Conservation (phyloP, 2,113 vertebrate genomes). For the Elaphurus davidianus region DNA sequence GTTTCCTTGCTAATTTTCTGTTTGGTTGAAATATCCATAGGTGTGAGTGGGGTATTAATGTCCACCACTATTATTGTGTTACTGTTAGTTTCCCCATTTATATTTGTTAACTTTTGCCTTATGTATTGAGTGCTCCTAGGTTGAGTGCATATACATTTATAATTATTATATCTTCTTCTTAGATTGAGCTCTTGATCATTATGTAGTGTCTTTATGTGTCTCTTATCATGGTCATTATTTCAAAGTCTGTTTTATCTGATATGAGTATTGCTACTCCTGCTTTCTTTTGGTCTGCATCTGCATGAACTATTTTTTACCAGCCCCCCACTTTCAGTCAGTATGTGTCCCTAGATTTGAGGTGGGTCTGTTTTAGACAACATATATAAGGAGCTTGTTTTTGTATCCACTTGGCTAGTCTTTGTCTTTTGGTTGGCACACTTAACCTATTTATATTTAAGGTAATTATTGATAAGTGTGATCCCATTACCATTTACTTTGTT, state of each 20-base stretch:
- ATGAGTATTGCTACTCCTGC: not conserved
- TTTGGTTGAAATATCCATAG: not conserved
- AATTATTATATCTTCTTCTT: not conserved
- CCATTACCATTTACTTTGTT: not conserved
- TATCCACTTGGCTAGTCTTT: not conserved
- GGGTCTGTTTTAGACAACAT: not conserved
- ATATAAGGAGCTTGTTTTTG: not conserved
- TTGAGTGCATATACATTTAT: not conserved
- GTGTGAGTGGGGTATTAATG: not conserved
- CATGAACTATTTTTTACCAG: not conserved
- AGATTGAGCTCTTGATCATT: not conserved
- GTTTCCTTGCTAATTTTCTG: not conserved
- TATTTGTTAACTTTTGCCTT: not conserved
- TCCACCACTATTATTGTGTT: not conserved
- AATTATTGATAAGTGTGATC: not conserved
- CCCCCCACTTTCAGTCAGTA: not conserved
- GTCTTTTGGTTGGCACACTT: not conserved
- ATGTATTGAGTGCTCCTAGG: not conserved
- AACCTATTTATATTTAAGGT: not conserved
- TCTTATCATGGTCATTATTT: not conserved
- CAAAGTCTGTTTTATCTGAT: not conserved
- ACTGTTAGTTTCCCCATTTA: not conserved
- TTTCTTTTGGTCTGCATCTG: not conserved
- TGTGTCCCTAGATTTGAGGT: not conserved
- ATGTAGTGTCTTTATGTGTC: not conserved